Conservation (phyloP, 2,113 vertebrate genomes). For the Stegastes partitus region DNA sequence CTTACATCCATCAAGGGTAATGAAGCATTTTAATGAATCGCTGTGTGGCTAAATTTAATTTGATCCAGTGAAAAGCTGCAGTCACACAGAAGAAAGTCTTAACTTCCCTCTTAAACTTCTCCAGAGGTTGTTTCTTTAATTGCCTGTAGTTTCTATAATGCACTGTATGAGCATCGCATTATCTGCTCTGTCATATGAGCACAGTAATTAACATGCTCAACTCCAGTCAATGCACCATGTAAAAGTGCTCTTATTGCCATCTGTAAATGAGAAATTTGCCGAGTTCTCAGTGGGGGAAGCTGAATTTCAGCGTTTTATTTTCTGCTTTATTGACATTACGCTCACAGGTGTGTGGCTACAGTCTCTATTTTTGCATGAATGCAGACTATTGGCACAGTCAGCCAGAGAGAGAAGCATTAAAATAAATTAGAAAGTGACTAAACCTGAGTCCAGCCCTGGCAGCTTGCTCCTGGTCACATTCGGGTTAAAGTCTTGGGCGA, state of each 20-base stretch:
- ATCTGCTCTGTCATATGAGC: background rate
- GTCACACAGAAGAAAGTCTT: no score
- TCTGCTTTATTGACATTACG: background rate
- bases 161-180: background rate
- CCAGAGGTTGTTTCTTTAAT: no score
- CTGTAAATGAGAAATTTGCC: background rate
- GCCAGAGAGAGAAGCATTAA: background rate
- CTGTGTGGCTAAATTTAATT: no score
- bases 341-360: background rate
- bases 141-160: background rate
- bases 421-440: background rate
- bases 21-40: no score
- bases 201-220: background rate
- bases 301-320: background rate
- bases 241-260: background rate
- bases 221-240: background rate
- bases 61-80: no score
- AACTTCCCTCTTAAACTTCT: no score
- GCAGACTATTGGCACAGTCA: no score
- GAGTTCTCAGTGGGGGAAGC: background rate
- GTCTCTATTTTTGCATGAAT: background rate
- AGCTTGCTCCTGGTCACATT: background rate
- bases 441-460: background rate
- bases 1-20: no score
- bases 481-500: slow-evolving; percentile 37